Evolutionary conservation across 2,113 vertebrate species (phyloP), one percentile per base, ranked within the genome.

Genomic region (Argyrosomus japonicus): DNA sequence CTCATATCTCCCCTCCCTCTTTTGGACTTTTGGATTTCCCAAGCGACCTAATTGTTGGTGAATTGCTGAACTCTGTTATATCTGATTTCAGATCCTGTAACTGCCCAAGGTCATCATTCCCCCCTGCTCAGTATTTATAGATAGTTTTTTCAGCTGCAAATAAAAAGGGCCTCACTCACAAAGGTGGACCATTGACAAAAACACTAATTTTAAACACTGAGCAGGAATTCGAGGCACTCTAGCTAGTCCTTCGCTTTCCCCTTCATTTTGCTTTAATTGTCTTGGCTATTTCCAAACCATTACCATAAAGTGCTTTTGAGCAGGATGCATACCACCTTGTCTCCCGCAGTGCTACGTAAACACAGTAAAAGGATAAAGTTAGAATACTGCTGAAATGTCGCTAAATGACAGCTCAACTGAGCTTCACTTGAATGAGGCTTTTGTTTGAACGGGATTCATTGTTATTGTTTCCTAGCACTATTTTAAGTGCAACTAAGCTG

Each of bases 251-350:
- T 92, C 81, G 79, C 71, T 57, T 82, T 81, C 67, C 73, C 77
- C 86, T 89, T 91, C 75, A 81, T 88, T 94, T 90, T 78, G 45
- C 60, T 85, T 89, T 91, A 93, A 92, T 91, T 94, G 84, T 88
- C 81, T 73, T 68, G 51, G 68, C 85, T 90, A 85, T 93, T 90
- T 93, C 75, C 75, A 88, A 92, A 85, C 85, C 86, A 89, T 94
- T 91, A 92, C 79, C 82, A 88, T 89, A 82, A 88, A 89, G 86
- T 89, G 85, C 77, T 69, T 88, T 85, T 82, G 40, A 89, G 81
- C 57, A 81, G 82, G 88, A 88, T 82, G 77, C 73, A 83, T 83
- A 86, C 88, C 86, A 86, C 60, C 75, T 90, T 47, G 64, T 87
- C 75, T 90, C 84, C 82, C 12, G 17, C 87, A 77, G 82, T 45